Base-by-base conservation (phyloP, 53 echinoderm and acorn worm genomes). In the Pentamera pediparva region DNA sequence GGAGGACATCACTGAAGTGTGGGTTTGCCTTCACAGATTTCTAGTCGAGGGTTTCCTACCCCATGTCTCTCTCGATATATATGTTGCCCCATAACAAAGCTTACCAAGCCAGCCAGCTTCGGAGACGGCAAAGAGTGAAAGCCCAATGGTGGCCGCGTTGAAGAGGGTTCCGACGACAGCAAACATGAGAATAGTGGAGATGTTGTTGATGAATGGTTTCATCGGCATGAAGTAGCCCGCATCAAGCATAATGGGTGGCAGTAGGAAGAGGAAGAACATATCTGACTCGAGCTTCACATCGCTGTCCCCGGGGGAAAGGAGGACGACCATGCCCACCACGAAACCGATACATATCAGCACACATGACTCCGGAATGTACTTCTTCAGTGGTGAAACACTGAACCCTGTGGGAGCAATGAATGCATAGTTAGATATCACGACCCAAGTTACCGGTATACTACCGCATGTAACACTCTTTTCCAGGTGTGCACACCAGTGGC, bases 191-290 rank as follows among this genome's bases (percentile, higher is more conserved):
- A 92, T 92, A 29, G 89, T 92, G 7, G 88, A 85, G 24, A 92
- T 82, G 86, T 92, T 92, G 18, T 77, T 79, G 70, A 89, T 89
- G 80, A 92, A 92, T 6, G 92, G 77, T 31, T 72, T 63, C 39
- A 74, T 56, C n/a, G 92, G 92, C 92, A 92, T 92, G 70, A 92
- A 92, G 62, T 92, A 92, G 10, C 92, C 89, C 0, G 92, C 92
- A 78, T 92, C 92, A 60, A 92, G 79, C 85, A 92, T 88, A 65
- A 92, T 92, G 20, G 92, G 92, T 11, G 92, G 92, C 2, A 92
- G 86, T 30, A 92, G 85, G 45, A 81, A 89, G 33, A 92, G 86
- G 71, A 92, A 92, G 80, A 92, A 92, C 55, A 88, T 56, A 35
- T 92, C 69, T 18, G 89, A 58, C 37, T 65, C 76, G 3, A 92